Evolutionary conservation across 2,888 invertebrate species (phyloP).

Genomic region (Dendrolimus houi): DNA sequence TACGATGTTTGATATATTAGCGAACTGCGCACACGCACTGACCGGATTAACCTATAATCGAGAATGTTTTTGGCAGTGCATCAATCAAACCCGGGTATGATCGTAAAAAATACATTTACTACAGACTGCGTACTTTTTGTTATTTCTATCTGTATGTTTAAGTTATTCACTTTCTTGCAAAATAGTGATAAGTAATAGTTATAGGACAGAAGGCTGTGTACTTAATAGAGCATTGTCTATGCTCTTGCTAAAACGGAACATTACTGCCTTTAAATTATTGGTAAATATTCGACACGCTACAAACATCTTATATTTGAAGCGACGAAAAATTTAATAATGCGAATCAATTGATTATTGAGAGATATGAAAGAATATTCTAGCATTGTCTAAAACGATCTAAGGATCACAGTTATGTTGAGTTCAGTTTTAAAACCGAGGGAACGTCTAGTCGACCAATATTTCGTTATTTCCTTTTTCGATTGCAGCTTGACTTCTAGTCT

Average conservation of each 20-base stretch:
- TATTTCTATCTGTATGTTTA: too few relatives aligned
- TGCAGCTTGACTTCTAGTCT: constrained; percentile 59
- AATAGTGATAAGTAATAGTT: too few relatives aligned
- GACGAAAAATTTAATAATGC: too few relatives aligned
- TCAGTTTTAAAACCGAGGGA: constrained; percentile 19
- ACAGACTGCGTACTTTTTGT: background rate
- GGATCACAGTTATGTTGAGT: constrained; percentile 47
- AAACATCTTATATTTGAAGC: too few relatives aligned
- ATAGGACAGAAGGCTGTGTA: too few relatives aligned
- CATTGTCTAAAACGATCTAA: constrained; percentile 37
- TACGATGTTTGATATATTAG: background rate
- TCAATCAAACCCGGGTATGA: background rate
- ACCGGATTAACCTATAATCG: background rate
- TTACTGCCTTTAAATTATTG: too few relatives aligned
- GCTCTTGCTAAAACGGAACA: too few relatives aligned
- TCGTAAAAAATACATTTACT: background rate
- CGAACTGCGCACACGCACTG: background rate
- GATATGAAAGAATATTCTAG: too few relatives aligned
- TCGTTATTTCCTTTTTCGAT: constrained; percentile 35
- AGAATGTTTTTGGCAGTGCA: background rate
- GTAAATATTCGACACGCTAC: too few relatives aligned
- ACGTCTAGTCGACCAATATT: constrained; percentile 43
- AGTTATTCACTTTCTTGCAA: too few relatives aligned
- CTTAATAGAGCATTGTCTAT: too few relatives aligned
- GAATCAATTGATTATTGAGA: too few relatives aligned